phyloP scores from a whole-genome alignment of 2,113 vertebrate genomes.

The Sphaerodactylus townsendi region DNA sequence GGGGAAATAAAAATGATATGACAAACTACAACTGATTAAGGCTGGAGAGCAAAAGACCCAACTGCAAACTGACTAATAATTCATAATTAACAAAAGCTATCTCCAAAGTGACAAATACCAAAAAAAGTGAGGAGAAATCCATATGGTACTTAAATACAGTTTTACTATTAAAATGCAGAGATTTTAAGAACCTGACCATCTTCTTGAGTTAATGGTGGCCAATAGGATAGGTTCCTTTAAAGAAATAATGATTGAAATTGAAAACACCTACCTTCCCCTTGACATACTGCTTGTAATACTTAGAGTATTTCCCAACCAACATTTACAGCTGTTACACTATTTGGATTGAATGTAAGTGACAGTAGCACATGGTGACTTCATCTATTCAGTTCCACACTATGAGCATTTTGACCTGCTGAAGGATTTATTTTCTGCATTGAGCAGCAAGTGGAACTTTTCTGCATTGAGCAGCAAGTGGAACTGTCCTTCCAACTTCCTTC shows the following conservation, averaged over 20 bases:
- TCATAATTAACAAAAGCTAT: not conserved
- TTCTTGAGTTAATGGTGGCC: constrained; percentile 20
- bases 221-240: constrained; percentile 13
- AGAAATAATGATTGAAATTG: constrained; percentile 38
- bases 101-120: not conserved
- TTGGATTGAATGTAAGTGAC: not conserved
- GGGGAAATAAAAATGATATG: constrained; percentile 58
- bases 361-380: not conserved
- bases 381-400: too few species aligned
- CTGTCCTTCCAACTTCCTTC: too few species aligned
- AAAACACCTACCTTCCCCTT: constrained; percentile 23
- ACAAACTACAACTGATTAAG: constrained; percentile 42
- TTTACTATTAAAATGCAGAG: constrained; percentile 9
- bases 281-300: constrained; percentile 10
- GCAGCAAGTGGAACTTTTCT: too few species aligned
- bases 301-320: not conserved
- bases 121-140: constrained; percentile 47
- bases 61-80: not conserved
- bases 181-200: constrained; percentile 19
- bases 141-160: constrained; percentile 40
- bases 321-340: not conserved
- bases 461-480: too few species aligned
- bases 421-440: too few species aligned
- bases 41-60: not conserved
- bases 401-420: too few species aligned